Evolutionary conservation across 1,140 invertebrate species (phyloP).

Genomic region (Lordiphosa collinella): DNA sequence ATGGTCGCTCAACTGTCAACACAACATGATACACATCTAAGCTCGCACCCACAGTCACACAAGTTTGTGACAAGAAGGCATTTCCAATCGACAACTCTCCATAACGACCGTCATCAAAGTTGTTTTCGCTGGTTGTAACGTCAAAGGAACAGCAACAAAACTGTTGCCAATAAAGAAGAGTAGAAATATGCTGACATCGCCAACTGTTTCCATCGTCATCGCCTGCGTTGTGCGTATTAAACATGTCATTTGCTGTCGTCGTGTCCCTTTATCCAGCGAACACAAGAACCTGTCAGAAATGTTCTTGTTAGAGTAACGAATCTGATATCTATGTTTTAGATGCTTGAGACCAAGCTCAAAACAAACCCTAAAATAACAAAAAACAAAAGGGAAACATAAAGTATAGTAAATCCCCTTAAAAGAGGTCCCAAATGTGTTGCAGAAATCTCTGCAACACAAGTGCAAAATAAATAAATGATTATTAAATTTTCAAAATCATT

Average conservation of each 20-base stretch:
- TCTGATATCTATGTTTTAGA: constrained; percentile 28
- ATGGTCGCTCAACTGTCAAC: constrained; percentile 38
- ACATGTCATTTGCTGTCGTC: constrained; percentile 50
- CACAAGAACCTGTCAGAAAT: constrained; percentile 27
- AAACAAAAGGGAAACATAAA: neutral
- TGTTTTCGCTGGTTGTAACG: constrained; percentile 42
- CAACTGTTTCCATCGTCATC: constrained; percentile 52
- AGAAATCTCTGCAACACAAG: too few species aligned
- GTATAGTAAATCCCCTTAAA: too few species aligned
- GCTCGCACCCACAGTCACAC: constrained; percentile 7
- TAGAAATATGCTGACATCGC: constrained; percentile 67
- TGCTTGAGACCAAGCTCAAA: constrained; percentile 28
- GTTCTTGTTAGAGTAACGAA: constrained; percentile 35
- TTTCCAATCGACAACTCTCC: constrained; percentile 64
- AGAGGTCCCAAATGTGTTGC: too few species aligned
- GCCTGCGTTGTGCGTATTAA: constrained; percentile 41
- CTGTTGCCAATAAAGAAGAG: constrained; percentile 67
- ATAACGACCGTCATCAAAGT: constrained; percentile 72
- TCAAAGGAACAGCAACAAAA: constrained; percentile 25
- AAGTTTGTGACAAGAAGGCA: constrained; percentile 49
- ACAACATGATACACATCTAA: constrained; percentile 61
- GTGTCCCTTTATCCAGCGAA: constrained; percentile 3
- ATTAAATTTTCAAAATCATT: too few species aligned
- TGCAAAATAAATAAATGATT: too few species aligned
- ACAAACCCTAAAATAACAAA: constrained; percentile 13